Evolutionary conservation across 2,797 vertebrate genomes (phyloP), one percentile per base, ranked within the genome.

Genomic region (Tolypeutes matacus): DNA sequence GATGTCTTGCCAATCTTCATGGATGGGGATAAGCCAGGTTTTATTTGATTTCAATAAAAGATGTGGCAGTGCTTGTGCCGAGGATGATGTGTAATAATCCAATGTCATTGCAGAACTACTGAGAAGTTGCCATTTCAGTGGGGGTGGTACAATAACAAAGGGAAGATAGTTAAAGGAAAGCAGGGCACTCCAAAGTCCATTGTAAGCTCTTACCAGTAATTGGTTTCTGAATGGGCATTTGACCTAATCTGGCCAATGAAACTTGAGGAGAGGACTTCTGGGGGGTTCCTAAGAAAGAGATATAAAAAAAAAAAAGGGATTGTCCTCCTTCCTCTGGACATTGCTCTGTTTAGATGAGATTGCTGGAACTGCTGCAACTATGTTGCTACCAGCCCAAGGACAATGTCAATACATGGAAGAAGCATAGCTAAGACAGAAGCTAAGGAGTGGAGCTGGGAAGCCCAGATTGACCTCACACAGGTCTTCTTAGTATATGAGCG

Each of bases 101-200:
- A 81, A 6, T 42, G 9, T 25, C 76, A 34, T 67, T 89, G 46
- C 3, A 92, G 18, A 84, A 86, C 29, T 53, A 70, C 21, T 23
- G 23, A 62, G 23, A 83, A 49, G 36, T 72, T 82, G 69, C 65
- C 31, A 31, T 95, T 77, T 94, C 23, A 56, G 67, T 82, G 58
- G 39, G 5, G 36, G 14, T 23, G 9, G n/a, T 17, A 11, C n/a
- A 88, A 88, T 13, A 69, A 78, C 25, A 92, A 76, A 69, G 18
- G n/a, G 27, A 92, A 89, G 62, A 42, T 34, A 58, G 29, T 85
- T 80, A 49, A 73, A 82, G 7, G 15, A 95, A 93, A 87, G 31
- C 2, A 69, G 3, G 21, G 5, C 20, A 80, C 8, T 34, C 7
- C 31, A 56, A 60, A 77, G 15, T 51, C 64, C 7, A 2, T n/a